A percentile compares a stretch with the other conserved stretches of the same genome.
These are phyloP conservation scores for Protophormia terraenovae DNA, from an alignment of 2,888 invertebrate species.

Conservation along the genomic window DNA sequence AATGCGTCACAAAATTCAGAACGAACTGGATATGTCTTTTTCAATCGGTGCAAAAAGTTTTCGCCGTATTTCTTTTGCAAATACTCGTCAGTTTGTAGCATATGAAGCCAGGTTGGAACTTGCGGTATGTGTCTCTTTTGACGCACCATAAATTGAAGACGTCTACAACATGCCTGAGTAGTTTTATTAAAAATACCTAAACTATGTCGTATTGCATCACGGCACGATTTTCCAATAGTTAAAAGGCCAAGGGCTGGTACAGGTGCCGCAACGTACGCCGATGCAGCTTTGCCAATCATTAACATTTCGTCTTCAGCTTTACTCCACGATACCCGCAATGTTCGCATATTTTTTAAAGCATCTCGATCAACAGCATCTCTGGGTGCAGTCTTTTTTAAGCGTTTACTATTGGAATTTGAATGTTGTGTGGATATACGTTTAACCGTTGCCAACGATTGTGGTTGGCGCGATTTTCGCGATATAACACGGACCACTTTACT, in stretches of 20 bases:
- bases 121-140: conserved; percentile 84
- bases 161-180: conserved; percentile 85
- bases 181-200: conserved; percentile 85
- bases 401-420: conserved; percentile 14
- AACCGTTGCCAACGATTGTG: conserved; percentile 17
- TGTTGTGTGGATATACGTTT: conserved; percentile 18
- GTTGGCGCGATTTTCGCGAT: conserved; percentile 44
- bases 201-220: conserved; percentile 84
- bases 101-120: conserved; percentile 84
- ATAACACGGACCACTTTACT: conserved; percentile 49
- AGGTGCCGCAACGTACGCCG: conserved; percentile 82
- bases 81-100: conserved; percentile 84
- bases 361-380: conserved; percentile 86
- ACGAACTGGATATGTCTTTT: conserved; percentile 75
- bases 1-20: conserved; percentile 74
- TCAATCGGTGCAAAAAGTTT: conserved; percentile 78
- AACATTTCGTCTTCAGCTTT: conserved; percentile 87
- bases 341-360: conserved; percentile 85
- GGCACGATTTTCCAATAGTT: conserved; percentile 81
- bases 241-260: conserved; percentile 75
- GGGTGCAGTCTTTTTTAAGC: conserved; percentile 69
- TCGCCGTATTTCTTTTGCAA: conserved; percentile 81
- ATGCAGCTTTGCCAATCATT: conserved; percentile 86
- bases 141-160: conserved; percentile 84
- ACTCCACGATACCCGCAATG: conserved; percentile 85